A percentile compares a stretch with the other conserved stretches of the same genome.
Conservation (phyloP, 2,888 invertebrate species). For the Thereva nobilitata region DNA sequence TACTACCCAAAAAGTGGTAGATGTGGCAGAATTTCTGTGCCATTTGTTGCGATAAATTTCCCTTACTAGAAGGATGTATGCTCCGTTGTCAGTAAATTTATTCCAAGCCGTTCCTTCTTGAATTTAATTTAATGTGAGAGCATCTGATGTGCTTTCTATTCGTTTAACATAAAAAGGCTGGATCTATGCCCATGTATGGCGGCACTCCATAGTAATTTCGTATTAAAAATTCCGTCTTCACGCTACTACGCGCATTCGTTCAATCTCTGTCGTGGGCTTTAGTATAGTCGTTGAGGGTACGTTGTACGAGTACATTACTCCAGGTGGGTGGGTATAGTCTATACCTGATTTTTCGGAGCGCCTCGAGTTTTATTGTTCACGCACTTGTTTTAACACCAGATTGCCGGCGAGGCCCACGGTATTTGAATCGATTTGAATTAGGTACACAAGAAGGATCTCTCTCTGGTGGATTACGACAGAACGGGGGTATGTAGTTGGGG, state of each 20-base stretch:
- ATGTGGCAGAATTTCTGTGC: slow-evolving; percentile 17
- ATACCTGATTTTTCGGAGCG: slow-evolving; percentile 6
- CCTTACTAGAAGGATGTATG: slow-evolving; percentile 24
- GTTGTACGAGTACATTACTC: neutral
- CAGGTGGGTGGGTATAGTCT: neutral
- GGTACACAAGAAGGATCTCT: neutral
- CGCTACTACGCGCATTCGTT: slow-evolving; percentile 5
- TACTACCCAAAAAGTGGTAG: slow-evolving; percentile 2
- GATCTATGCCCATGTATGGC: slow-evolving; percentile 9
- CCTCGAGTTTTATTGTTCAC: slow-evolving; percentile 24
- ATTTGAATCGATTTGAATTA: slow-evolving; percentile 18
- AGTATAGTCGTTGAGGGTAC: neutral
- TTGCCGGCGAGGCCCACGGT: slow-evolving; percentile 12
- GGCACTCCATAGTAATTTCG: slow-evolving; percentile 3
- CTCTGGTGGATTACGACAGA: too few relatives aligned
- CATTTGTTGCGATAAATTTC: slow-evolving; percentile 30
- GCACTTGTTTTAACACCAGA: slow-evolving; percentile 17
- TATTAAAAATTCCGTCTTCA: slow-evolving; percentile 16
- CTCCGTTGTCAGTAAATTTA: slow-evolving; percentile 26
- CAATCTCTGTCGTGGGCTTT: slow-evolving; percentile 10
- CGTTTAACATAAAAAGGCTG: slow-evolving; percentile 6
- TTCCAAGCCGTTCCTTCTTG: slow-evolving; percentile 23
- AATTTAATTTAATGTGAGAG: slow-evolving; percentile 28
- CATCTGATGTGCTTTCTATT: slow-evolving; percentile 7
- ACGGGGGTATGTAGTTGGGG: too few relatives aligned